Evolutionary conservation across 2,888 invertebrate species (phyloP).

Genomic region (Lepetodrilus schrolli): DNA sequence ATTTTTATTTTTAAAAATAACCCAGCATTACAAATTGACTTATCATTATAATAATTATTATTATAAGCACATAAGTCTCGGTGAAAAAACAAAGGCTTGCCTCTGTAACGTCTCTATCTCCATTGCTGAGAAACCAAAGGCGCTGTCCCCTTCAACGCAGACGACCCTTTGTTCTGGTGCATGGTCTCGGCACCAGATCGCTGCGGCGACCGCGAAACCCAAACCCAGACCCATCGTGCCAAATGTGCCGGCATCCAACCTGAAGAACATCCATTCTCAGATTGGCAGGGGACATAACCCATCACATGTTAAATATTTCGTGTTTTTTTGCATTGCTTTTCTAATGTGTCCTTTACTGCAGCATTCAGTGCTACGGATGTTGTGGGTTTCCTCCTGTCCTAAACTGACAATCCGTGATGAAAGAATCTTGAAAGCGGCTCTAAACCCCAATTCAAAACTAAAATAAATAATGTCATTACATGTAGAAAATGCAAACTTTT

Average conservation of each 20-base stretch:
- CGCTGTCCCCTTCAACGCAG: conserved; percentile 97
- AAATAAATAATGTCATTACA: neutral
- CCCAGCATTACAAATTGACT: too few species aligned
- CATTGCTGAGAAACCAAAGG: conserved; percentile 98
- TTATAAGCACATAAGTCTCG: too few species aligned
- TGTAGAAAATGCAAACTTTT: too few species aligned
- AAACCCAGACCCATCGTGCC: conserved; percentile 97
- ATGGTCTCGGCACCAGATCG: conserved; percentile 89
- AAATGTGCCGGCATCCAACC: conserved; percentile 96
- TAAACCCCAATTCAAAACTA: too few species aligned
- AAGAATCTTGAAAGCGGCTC: too few species aligned
- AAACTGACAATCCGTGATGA: too few species aligned
- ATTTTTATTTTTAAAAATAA: too few species aligned
- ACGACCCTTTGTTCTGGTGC: conserved; percentile 88
- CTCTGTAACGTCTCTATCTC: conserved; percentile 95
- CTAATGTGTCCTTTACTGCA: too few species aligned
- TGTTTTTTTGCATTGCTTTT: neutral
- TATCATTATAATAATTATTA: too few species aligned
- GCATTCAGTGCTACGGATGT: too few species aligned
- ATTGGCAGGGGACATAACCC: too few species aligned
- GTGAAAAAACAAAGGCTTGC: conserved; percentile 64
- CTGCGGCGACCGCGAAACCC: conserved; percentile 94
- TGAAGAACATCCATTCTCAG: conserved; percentile 59
- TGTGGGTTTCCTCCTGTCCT: too few species aligned
- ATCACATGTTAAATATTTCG: neutral